A percentile compares a stretch with the other conserved stretches of the same genome.
These are phyloP conservation scores for Zaprionus ornatus DNA, from an alignment of 1,140 invertebrate genomes.

Conservation along the genomic window DNA sequence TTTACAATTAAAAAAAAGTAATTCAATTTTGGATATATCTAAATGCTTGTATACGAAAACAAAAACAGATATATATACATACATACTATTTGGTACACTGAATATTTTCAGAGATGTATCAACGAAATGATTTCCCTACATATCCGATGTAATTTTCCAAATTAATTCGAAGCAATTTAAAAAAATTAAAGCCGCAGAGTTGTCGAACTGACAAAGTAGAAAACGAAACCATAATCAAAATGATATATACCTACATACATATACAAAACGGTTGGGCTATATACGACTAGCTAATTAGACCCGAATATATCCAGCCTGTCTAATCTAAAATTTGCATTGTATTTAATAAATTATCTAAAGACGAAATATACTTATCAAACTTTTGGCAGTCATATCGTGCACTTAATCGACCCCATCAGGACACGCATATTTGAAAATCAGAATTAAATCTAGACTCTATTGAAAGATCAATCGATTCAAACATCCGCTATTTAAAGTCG, in stretches of 20 bases:
- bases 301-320: constrained; percentile 39
- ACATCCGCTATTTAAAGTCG: constrained; percentile 57
- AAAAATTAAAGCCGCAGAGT: constrained; percentile 8
- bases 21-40: constrained; percentile 69
- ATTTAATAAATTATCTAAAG: constrained; percentile 44
- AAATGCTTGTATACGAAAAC: constrained; percentile 77
- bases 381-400: constrained; percentile 77
- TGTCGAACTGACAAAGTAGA: constrained; percentile 39
- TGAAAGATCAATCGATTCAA: constrained; percentile 11
- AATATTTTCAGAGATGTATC: constrained; percentile 21
- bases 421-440: constrained; percentile 40
- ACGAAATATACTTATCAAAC: constrained; percentile 49
- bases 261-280: constrained; percentile 28
- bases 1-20: constrained; percentile 62
- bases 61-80: constrained; percentile 28
- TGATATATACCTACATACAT: constrained; percentile 68
- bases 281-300: constrained; percentile 34
- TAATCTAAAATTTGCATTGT: constrained; percentile 32
- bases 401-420: constrained; percentile 65
- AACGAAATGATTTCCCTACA: constrained; percentile 14
- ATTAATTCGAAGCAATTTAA: constrained; percentile 21
- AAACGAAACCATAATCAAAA: constrained; percentile 70
- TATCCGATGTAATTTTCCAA: constrained; percentile 43
- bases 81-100: constrained; percentile 27
- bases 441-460: constrained; percentile 26